Evolutionary conservation across 2,113 vertebrate genomes (phyloP).

Genomic region (Bubo bubo): DNA sequence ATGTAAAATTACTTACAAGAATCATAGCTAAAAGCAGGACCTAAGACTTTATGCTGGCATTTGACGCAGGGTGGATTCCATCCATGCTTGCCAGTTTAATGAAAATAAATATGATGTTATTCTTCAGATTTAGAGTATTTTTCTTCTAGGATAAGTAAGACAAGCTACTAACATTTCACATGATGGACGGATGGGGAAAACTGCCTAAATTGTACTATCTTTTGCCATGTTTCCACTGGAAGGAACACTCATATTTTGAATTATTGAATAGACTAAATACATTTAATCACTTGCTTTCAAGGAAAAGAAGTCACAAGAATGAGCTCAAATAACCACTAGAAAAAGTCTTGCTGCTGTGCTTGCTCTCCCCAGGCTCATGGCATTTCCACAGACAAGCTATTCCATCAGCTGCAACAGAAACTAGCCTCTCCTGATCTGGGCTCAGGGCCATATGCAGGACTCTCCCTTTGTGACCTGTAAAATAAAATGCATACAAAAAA

Average conservation of each 20-base stretch:
- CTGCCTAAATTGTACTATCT: background rate
- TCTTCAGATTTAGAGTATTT: background rate
- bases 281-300: background rate
- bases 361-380: background rate
- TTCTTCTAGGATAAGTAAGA: background rate
- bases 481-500: background rate
- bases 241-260: background rate
- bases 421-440: slow-evolving; percentile 55
- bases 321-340: background rate
- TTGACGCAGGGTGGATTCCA: background rate
- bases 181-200: background rate
- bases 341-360: background rate
- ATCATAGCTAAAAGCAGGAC: background rate
- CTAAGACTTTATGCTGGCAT: background rate
- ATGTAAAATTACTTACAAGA: background rate
- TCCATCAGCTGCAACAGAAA: slow-evolving; percentile 76
- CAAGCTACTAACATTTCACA: background rate
- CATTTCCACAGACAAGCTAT: slow-evolving; percentile 72
- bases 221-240: background rate
- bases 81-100: background rate
- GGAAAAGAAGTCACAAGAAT: background rate
- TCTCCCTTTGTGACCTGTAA: slow-evolving; percentile 75
- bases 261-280: background rate
- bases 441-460: slow-evolving; percentile 74
- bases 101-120: background rate